These are phyloP conservation scores for Rhimphoctona megacephalus DNA, from an alignment of 2,888 invertebrate genomes.

Conservation along the genomic window DNA sequence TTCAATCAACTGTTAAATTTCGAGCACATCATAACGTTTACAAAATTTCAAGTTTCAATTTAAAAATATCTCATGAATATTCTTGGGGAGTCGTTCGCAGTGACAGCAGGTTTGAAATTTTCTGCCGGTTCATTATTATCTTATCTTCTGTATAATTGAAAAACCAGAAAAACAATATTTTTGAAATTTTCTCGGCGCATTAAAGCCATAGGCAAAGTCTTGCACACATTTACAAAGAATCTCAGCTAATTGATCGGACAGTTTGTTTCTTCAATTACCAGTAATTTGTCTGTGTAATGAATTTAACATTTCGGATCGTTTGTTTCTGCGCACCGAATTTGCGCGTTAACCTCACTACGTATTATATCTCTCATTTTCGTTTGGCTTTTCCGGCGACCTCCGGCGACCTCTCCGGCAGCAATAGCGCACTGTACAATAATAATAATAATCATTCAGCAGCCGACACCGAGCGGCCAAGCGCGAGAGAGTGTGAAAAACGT, in stretches of 20 bases:
- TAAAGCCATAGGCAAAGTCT: neutral
- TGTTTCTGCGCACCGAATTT: constrained; percentile 62
- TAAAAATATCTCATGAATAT: constrained; percentile 6
- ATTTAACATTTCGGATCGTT: constrained; percentile 49
- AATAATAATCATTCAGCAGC: constrained; percentile 56
- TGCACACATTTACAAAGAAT: neutral
- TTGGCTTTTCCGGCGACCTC: constrained; percentile 35
- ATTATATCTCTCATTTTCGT: constrained; percentile 16
- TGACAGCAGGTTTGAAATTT: neutral
- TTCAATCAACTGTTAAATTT: constrained; percentile 9
- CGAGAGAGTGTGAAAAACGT: constrained; percentile 48
- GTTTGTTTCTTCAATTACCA: constrained; percentile 14
- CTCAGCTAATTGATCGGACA: neutral
- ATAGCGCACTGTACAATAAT: constrained; percentile 50
- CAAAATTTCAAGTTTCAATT: constrained; percentile 41
- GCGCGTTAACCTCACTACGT: constrained; percentile 44
- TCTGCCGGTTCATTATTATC: constrained; percentile 4
- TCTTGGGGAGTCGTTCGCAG: constrained; percentile 9
- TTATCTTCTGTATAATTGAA: neutral
- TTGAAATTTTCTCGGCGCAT: neutral
- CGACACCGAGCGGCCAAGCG: constrained; percentile 51
- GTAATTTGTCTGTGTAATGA: constrained; percentile 29
- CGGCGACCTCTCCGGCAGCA: constrained; percentile 52
- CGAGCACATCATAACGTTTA: constrained; percentile 3
- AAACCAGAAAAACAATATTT: neutral